phyloP scores from a whole-genome alignment of 2,888 invertebrate species.

The Augochlorella aurata region DNA sequence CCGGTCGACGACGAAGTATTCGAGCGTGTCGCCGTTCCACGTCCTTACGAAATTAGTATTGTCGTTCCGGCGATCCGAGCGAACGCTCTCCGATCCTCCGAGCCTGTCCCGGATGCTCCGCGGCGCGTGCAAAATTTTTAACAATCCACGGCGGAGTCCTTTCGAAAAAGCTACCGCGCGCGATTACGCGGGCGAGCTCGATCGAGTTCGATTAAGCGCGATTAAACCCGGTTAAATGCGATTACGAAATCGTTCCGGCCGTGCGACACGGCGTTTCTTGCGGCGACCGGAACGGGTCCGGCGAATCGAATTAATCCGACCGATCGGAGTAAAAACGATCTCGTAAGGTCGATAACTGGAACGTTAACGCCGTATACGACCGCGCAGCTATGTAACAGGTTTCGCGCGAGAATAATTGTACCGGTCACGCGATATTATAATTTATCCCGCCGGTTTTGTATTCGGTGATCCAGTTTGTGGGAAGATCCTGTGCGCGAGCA shows the following conservation, averaged over 20 bases:
- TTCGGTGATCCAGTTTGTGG: conserved; percentile 15
- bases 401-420: conserved; percentile 36
- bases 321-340: conserved; percentile 35
- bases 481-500: background rate
- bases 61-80: background rate
- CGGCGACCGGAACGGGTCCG: conserved; percentile 7
- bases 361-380: conserved; percentile 27
- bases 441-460: conserved; percentile 1
- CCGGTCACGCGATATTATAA: conserved; percentile 47
- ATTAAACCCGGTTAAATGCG: background rate
- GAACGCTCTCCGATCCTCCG: background rate
- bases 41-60: conserved; percentile 32
- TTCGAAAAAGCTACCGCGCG: background rate
- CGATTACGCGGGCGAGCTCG: background rate
- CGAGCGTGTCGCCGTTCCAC: conserved; percentile 48
- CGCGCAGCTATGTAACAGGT: conserved; percentile 17
- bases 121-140: conserved; percentile 11
- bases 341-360: conserved; percentile 45
- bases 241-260: conserved; percentile 16
- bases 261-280: background rate
- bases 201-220: too few relatives aligned
- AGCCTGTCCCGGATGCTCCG: background rate
- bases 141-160: background rate
- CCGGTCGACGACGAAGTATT: conserved; percentile 36
- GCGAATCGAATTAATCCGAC: conserved; percentile 34